Percentiles rank a stretch among this genome's conserved stretches.
phyloP scores from a whole-genome alignment of 2,888 invertebrate genomes.

The Noctua comes region DNA sequence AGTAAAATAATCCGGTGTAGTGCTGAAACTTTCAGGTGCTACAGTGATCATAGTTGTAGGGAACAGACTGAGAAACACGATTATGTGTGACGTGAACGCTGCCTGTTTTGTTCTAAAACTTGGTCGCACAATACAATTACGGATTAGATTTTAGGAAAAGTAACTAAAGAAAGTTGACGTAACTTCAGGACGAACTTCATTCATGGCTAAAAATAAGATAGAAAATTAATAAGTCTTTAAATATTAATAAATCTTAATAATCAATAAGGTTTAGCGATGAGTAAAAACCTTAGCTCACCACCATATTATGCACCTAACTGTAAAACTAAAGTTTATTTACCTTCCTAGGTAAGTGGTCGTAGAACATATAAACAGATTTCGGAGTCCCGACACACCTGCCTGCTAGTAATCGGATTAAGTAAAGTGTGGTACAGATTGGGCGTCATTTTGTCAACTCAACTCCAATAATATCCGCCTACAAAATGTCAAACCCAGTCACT shows the following conservation, averaged over 20 bases:
- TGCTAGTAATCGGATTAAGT: slow-evolving; percentile 58
- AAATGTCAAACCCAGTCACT: slow-evolving; percentile 42
- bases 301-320: not conserved
- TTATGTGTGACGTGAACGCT: not conserved
- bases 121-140: not conserved
- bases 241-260: too few relatives aligned
- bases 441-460: slow-evolving; percentile 46
- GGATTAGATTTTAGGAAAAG: not conserved
- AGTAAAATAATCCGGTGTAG: not conserved
- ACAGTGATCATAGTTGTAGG: not conserved
- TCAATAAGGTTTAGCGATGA: not conserved
- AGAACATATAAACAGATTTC: slow-evolving; percentile 26
- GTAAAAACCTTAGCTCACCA: not conserved
- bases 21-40: slow-evolving; percentile 3
- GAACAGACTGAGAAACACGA: not conserved
- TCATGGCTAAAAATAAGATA: not conserved
- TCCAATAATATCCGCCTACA: slow-evolving; percentile 41
- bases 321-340: not conserved
- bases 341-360: not conserved
- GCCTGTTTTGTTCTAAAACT: not conserved
- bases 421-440: slow-evolving; percentile 48
- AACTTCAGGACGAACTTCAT: not conserved
- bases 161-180: not conserved
- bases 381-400: slow-evolving; percentile 33
- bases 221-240: not conserved